phyloP scores from a whole-genome alignment of 2,797 vertebrate genomes.

The Labeo calbasu region DNA sequence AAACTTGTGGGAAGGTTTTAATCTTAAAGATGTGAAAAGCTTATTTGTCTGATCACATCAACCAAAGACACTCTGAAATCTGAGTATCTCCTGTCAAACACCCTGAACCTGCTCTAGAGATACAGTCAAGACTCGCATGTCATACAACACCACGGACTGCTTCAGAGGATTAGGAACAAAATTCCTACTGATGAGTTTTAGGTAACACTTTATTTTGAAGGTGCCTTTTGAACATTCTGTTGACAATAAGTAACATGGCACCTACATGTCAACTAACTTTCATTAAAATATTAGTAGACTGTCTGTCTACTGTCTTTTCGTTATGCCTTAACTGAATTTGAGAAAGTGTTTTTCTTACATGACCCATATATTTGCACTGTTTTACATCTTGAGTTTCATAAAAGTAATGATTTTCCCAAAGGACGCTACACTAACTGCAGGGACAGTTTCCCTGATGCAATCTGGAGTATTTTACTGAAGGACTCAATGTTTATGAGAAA shows the following conservation, averaged over 20 bases:
- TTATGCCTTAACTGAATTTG: background rate
- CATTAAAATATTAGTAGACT: too few species aligned
- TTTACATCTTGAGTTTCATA: background rate
- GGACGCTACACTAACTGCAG: background rate
- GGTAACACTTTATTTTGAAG: too few species aligned
- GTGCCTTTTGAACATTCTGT: too few species aligned
- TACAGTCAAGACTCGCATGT: constrained; percentile 1
- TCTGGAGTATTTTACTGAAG: background rate
- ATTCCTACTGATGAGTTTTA: background rate
- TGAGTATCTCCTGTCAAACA: constrained; percentile 13
- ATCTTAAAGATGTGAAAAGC: constrained; percentile 12
- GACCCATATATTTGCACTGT: background rate
- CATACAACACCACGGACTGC: background rate
- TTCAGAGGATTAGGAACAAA: background rate
- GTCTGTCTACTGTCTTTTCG: too few species aligned
- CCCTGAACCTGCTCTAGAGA: background rate
- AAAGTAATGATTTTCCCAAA: background rate
- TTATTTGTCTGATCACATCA: constrained; percentile 21
- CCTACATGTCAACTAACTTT: too few species aligned
- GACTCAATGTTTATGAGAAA: background rate
- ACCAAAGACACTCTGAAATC: constrained; percentile 10
- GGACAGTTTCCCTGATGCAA: background rate
- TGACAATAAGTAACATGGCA: too few species aligned
- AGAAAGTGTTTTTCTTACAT: constrained; percentile 2
- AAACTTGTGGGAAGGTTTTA: constrained; percentile 26